phyloP scores from a whole-genome alignment of 2,888 invertebrate species.

The Xanthorhoe designata region DNA sequence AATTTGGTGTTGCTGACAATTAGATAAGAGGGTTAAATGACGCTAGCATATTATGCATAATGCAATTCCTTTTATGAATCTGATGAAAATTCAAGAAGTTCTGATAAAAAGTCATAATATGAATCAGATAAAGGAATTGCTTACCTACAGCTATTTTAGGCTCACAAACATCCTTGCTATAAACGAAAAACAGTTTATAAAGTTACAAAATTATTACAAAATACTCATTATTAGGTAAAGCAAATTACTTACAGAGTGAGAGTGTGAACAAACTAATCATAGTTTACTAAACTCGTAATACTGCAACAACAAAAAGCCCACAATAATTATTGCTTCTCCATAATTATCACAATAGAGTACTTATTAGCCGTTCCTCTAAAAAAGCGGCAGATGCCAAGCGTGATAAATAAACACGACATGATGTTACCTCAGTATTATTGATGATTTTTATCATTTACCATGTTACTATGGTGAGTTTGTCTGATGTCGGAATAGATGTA shows the following conservation, averaged over 20 bases:
- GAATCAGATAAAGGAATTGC: too few relatives aligned
- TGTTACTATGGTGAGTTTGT: not conserved
- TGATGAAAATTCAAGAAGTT: too few relatives aligned
- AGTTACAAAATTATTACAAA: not conserved
- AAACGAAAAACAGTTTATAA: not conserved
- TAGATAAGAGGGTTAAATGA: too few relatives aligned
- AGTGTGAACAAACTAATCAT: conserved; percentile 28
- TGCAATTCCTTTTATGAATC: too few relatives aligned
- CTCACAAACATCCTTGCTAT: too few relatives aligned
- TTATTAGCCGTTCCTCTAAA: conserved; percentile 34
- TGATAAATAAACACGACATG: conserved; percentile 31
- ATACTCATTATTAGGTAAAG: not conserved
- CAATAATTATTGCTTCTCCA: conserved; percentile 21
- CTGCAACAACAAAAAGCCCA: conserved; percentile 15
- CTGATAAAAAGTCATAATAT: too few relatives aligned
- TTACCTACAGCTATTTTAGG: too few relatives aligned
- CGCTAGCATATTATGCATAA: too few relatives aligned
- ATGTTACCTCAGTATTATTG: conserved; percentile 13
- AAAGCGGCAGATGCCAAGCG: conserved; percentile 28
- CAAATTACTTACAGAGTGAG: conserved; percentile 22
- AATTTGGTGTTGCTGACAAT: not conserved
- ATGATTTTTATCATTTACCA: conserved; percentile 12
- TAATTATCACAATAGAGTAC: conserved; percentile 31
- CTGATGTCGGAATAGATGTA: too few relatives aligned
- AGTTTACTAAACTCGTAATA: conserved; percentile 20